Percentiles rank a stretch among this genome's conserved stretches.
Evolutionary conservation across 2,888 invertebrate genomes (phyloP).

Genomic region (Choreutis nemorana): DNA sequence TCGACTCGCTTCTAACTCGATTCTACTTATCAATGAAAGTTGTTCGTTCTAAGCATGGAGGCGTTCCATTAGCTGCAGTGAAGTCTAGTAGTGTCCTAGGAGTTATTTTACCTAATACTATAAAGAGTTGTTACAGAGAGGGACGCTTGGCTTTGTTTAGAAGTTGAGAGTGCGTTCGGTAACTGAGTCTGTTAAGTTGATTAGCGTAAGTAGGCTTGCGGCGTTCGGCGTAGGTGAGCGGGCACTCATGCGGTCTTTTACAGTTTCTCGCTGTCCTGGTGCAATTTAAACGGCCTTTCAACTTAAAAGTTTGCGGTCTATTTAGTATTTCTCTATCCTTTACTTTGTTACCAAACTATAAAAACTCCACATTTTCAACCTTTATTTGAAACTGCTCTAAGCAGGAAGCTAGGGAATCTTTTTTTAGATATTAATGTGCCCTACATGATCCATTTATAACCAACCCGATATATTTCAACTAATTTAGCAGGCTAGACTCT

Average conservation of each 20-base stretch:
- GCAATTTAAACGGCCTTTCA: too few species aligned
- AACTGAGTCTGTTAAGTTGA: constrained; percentile 35
- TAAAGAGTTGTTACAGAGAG: constrained; percentile 47
- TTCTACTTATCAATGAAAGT: constrained; percentile 57
- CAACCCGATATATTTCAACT: too few species aligned
- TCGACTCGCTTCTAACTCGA: constrained; percentile 42
- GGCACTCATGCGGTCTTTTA: constrained; percentile 13
- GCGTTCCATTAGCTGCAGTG: constrained; percentile 50
- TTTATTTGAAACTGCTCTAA: too few species aligned
- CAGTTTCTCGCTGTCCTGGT: too few species aligned
- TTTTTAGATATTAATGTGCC: too few species aligned
- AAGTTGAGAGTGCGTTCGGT: constrained; percentile 41
- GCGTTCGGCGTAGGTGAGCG: constrained; percentile 30
- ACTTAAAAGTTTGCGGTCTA: too few species aligned
- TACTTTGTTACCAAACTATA: too few species aligned
- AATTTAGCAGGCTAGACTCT: too few species aligned
- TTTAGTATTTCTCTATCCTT: too few species aligned
- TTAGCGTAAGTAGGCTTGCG: constrained; percentile 32
- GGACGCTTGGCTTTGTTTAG: constrained; percentile 33
- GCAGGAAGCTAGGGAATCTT: too few species aligned
- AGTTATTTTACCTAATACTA: constrained; percentile 54
- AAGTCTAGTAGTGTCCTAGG: constrained; percentile 48
- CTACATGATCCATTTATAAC: too few species aligned
- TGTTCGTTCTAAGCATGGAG: constrained; percentile 47
- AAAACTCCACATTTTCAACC: too few species aligned